Evolutionary conservation across 2,797 vertebrate genomes (phyloP), one percentile per base, ranked within the genome.

Genomic region (Protonibea diacanthus): DNA sequence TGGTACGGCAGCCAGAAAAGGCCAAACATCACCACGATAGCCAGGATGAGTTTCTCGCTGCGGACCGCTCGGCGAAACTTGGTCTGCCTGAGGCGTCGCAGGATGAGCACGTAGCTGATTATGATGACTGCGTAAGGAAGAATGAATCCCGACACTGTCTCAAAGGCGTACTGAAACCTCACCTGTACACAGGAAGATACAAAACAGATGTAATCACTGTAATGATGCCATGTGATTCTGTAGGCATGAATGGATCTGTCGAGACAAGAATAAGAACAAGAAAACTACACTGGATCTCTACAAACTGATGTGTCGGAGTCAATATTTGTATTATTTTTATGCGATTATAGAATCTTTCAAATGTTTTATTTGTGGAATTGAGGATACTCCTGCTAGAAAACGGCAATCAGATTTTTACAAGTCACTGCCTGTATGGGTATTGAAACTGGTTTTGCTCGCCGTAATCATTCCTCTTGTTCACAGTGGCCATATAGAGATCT

Each of bases 1-100:
- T 98, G 97, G 87, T 98, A 97, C 1, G 97, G 97, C 59, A 96
- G 79, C 97, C 97, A 98, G 86, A 98, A 96, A 23, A 96, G 2
- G 51, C 95, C 95, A 23, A 97, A 97, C n/a, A 88, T 95, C 52
- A 96, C 89, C 63, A 98, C 91, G 0, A 98, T 97, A 59, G 96
- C 94, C 57, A 96, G 89, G 86, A 98, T 97, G 78, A 98, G 94
- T 1, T 97, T 97, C 82, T 97, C 97, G 0, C 94, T 96, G 60
- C 93, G 93, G 23, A 94, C 71, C 33, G 85, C 89, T 15, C 93
- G 76, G 2, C 66, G 86, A 83, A 97, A 96, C 68, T 88, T 92
- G 64, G 93, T 95, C 70, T 94, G 81, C 64, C 92, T 90, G 61
- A 97, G 87, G 38, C 95, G 96, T n/a, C 62, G 88, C 80, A 98